Conservation (phyloP, 2,797 vertebrate genomes). For the Chanos chanos region DNA sequence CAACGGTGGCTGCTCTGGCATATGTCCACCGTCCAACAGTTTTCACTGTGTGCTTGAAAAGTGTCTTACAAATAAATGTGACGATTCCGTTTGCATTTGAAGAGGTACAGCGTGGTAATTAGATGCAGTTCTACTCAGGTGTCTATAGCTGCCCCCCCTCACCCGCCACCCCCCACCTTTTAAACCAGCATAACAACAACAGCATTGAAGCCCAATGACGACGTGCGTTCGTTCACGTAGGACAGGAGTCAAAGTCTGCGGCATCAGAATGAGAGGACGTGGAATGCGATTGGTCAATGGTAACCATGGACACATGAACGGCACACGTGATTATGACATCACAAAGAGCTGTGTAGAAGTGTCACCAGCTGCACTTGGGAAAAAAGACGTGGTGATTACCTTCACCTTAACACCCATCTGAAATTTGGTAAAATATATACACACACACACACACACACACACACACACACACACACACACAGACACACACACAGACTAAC, state of each 20-base stretch:
- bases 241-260: conserved; percentile 1
- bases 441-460: no score
- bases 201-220: neutral
- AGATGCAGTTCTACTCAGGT: no score
- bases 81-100: no score
- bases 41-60: no score
- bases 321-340: neutral
- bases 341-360: neutral
- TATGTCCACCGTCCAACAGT: no score
- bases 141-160: no score
- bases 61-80: no score
- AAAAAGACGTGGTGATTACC: conserved; percentile 6
- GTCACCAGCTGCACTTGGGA: neutral
- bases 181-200: neutral
- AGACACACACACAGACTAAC: conserved; percentile 2
- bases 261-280: neutral
- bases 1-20: no score
- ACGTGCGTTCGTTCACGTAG: neutral
- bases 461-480: no score
- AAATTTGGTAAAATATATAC: conserved; percentile 9
- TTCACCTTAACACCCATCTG: conserved; percentile 11
- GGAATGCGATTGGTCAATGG: neutral
- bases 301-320: conserved; percentile 13
- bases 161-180: no score
- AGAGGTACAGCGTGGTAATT: no score